These are phyloP conservation scores for Xestia rhomboidea DNA, from an alignment of 2,888 invertebrate genomes.

Conservation along the genomic window DNA sequence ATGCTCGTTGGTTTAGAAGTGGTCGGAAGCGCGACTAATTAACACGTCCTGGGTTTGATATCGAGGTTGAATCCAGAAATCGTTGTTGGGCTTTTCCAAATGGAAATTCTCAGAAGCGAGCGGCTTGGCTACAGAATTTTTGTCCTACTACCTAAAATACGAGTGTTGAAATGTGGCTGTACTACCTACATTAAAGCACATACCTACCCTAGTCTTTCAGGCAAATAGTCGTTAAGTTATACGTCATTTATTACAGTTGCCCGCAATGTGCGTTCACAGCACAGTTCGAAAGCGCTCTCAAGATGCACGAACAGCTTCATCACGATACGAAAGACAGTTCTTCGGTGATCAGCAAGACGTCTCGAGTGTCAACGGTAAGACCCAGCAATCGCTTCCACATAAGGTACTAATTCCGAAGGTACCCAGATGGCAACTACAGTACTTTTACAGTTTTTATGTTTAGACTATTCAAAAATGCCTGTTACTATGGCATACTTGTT, in stretches of 20 bases:
- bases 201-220: background rate
- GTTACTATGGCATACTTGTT: too few species aligned
- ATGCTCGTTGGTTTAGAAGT: background rate
- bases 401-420: too few species aligned
- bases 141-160: background rate
- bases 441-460: too few species aligned
- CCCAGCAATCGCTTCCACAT: background rate
- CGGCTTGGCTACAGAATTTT: background rate
- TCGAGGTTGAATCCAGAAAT: background rate
- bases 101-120: background rate
- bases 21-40: background rate
- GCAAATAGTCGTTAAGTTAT: background rate
- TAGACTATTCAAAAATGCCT: too few species aligned
- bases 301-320: constrained; percentile 84
- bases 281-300: constrained; percentile 83
- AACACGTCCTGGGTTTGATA: background rate
- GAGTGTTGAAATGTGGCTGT: background rate
- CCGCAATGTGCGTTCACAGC: constrained; percentile 83
- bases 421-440: too few species aligned
- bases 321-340: constrained; percentile 66
- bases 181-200: background rate
- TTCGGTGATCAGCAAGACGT: constrained; percentile 11
- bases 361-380: constrained; percentile 9
- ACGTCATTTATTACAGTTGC: constrained; percentile 75
- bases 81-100: background rate